Evolutionary conservation across 2,113 vertebrate species (phyloP).

Genomic region (Eudyptes chrysolophus): DNA sequence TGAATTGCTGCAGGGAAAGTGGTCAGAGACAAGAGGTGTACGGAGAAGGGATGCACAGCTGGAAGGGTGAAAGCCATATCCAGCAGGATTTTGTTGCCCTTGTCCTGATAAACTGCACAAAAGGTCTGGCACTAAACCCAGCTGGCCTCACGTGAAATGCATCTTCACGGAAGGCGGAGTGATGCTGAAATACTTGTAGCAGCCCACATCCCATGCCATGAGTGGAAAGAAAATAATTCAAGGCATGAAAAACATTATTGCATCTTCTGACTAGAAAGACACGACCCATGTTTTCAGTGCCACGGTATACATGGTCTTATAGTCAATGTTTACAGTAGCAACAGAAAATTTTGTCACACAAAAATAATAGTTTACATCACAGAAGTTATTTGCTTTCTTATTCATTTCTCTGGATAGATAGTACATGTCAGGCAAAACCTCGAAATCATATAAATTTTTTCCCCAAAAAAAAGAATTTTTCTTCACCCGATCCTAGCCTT

Average conservation of each 20-base stretch:
- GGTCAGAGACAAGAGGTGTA: background rate
- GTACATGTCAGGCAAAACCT: background rate
- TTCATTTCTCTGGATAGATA: background rate
- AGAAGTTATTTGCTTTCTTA: background rate
- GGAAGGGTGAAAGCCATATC: background rate
- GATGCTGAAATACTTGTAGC: background rate
- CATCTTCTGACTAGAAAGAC: background rate
- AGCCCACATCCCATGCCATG: background rate
- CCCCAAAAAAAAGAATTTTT: background rate
- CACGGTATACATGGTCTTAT: background rate
- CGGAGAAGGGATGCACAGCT: background rate
- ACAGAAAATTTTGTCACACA: background rate
- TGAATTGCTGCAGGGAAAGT: background rate
- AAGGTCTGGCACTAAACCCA: background rate
- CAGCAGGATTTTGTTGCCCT: background rate
- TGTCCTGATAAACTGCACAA: background rate
- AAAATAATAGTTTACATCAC: background rate
- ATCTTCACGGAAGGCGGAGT: background rate
- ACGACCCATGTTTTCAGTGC: background rate
- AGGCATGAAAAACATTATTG: background rate
- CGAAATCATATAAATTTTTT: background rate
- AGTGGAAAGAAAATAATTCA: background rate
- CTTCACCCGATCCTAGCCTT: background rate
- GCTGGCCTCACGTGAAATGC: background rate
- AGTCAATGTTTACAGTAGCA: background rate